A percentile compares a stretch with the other conserved stretches of the same genome.
phyloP scores from a whole-genome alignment of 2,113 vertebrate genomes.

The Machaerirhynchus nigripectus region DNA sequence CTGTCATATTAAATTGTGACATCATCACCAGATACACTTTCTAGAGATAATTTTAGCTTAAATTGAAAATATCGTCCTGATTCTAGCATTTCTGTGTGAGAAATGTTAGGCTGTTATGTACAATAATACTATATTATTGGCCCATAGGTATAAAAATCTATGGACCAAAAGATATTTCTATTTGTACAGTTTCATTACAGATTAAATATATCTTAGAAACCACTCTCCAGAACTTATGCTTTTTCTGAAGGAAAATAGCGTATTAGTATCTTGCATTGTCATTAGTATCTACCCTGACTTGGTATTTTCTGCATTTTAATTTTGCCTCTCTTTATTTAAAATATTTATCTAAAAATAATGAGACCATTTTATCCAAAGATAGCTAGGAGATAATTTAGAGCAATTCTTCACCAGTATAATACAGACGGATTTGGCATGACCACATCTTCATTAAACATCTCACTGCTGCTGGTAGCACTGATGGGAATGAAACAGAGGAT shows the following conservation, averaged over 20 bases:
- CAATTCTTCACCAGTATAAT: not conserved
- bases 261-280: not conserved
- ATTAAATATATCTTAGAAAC: not conserved
- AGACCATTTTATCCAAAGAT: not conserved
- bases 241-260: not conserved
- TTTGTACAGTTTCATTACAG: not conserved
- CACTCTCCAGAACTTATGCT: not conserved
- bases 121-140: not conserved
- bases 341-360: not conserved
- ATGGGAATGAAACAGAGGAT: not conserved
- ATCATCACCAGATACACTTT: not conserved
- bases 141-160: not conserved
- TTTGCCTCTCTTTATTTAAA: not conserved
- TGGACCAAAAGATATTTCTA: not conserved
- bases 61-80: not conserved
- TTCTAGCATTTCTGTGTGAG: not conserved
- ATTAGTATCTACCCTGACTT: not conserved
- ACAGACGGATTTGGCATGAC: not conserved
- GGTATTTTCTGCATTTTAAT: not conserved
- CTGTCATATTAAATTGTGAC: not conserved
- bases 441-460: not conserved
- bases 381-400: not conserved
- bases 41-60: not conserved
- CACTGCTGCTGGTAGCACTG: not conserved
- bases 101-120: not conserved